Base-by-base conservation (phyloP, 2,888 invertebrate genomes). In the Nymphalis urticae region DNA sequence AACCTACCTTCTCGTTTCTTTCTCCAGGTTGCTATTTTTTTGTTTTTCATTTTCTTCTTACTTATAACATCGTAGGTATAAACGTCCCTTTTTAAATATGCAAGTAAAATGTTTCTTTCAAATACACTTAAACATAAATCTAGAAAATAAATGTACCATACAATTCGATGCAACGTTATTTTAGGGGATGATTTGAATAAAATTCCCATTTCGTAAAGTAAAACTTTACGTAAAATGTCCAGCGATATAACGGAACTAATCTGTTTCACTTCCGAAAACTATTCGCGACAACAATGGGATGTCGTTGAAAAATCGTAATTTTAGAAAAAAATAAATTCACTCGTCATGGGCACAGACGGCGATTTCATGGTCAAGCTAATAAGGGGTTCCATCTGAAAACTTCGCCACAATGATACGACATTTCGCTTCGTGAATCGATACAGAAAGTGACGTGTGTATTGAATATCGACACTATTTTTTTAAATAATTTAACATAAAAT, bases 341-440 rank as follows among this genome's bases (percentile, higher is more conserved):
- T 75, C 89, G 92, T 92, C 92, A 92, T 92, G 92, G 92, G 92
- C 91, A 90, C 86, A 78, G 88, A 89, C 88, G 76, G 73, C 88
- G 77, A 80, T 79, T 88, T 88, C 86, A 87, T 87, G 88, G 85
- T 84, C 75, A 82, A 81, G 80, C 86, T 90, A 89, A 90, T 89
- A 88, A 89, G 89, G 84, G 83, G 82, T 81, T 82, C 81, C 73
- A 76, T 78, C 72, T 76, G 73, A 78, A 80, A 75, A 75, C 65
- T 66, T 78, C 73, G 70, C 71, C 67, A 80, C 79, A 79, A 42
- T 19, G 58, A 42, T 77, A 65, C 62, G 84, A 84, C 83, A 82
- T 78, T 82, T 80, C 83, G 82, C 87, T 87, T 85, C 82, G 84
- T 76, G 76, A 85, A 86, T 90, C 88, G 89, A 86, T 85, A 85